Conservation (phyloP, 2,888 invertebrate species). For the Sinhomidia bicolor region DNA sequence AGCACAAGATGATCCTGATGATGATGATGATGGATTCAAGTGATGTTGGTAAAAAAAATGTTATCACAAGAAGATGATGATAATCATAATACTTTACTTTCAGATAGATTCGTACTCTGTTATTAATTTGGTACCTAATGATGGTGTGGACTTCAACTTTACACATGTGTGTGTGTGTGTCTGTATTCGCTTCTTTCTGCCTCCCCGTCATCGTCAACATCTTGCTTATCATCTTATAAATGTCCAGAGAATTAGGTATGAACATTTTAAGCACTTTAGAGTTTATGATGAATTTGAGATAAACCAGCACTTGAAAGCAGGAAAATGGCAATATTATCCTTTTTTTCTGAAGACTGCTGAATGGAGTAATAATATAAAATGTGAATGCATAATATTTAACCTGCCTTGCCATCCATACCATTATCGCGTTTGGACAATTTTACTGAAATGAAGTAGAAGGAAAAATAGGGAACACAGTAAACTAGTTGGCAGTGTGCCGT, state of each 20-base stretch:
- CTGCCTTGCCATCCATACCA: neutral
- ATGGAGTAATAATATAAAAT: too few species aligned
- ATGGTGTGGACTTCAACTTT: neutral
- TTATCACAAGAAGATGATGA: slow-evolving; percentile 31
- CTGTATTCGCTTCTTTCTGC: too few species aligned
- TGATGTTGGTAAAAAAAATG: slow-evolving; percentile 26
- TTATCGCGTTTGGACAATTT: too few species aligned
- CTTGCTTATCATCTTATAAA: slow-evolving; percentile 17
- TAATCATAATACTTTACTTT: neutral
- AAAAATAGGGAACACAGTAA: neutral
- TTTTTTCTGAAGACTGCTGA: too few species aligned
- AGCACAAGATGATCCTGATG: too few species aligned
- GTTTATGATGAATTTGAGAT: neutral
- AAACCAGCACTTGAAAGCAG: neutral
- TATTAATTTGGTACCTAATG: slow-evolving; percentile 17
- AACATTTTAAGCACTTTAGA: neutral
- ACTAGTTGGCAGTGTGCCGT: neutral
- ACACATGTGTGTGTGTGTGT: too few species aligned
- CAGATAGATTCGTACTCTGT: slow-evolving; percentile 2
- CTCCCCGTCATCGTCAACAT: neutral
- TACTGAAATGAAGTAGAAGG: too few species aligned
- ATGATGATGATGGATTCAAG: slow-evolving; percentile 18
- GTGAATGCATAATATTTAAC: neutral
- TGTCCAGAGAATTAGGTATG: neutral
- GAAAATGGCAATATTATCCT: neutral